These are phyloP conservation scores for Liasis olivaceus DNA, from an alignment of 2,797 vertebrate species.

Conservation along the genomic window DNA sequence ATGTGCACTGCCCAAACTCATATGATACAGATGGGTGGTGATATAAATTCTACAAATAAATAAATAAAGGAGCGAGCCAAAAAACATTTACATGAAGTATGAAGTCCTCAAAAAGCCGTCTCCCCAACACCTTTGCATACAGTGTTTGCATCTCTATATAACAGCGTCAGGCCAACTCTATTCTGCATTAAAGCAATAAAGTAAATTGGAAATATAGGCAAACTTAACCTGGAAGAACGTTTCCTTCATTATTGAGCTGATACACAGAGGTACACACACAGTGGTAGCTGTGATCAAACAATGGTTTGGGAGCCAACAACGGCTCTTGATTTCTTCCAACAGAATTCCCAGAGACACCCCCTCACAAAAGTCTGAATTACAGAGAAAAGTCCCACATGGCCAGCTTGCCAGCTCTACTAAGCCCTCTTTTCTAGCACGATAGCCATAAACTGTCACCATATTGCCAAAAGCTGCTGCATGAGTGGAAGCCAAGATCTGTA, in stretches of 20 bases:
- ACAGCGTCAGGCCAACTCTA: background rate
- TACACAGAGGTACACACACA: too few relatives aligned
- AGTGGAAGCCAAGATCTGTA: too few relatives aligned
- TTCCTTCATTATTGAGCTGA: background rate
- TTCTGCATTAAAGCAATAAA: background rate
- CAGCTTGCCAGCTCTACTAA: background rate
- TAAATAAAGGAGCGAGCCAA: constrained; percentile 37
- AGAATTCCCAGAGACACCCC: background rate
- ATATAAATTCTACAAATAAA: constrained; percentile 14
- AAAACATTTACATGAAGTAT: constrained; percentile 10
- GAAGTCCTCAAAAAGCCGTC: background rate
- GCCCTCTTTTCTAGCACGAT: background rate
- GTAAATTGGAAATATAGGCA: background rate
- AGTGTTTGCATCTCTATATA: constrained; percentile 2
- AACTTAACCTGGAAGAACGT: background rate
- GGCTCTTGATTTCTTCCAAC: background rate
- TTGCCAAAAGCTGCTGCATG: too few relatives aligned
- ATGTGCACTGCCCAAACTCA: too few relatives aligned
- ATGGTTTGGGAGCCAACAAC: background rate
- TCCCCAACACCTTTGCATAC: background rate
- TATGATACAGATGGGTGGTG: too few relatives aligned
- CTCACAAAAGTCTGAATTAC: background rate
- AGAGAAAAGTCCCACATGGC: background rate
- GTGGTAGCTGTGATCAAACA: background rate
- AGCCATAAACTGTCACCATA: too few relatives aligned